Evolutionary conservation across 2,113 vertebrate species (phyloP).

Genomic region (Phasianus colchicus): DNA sequence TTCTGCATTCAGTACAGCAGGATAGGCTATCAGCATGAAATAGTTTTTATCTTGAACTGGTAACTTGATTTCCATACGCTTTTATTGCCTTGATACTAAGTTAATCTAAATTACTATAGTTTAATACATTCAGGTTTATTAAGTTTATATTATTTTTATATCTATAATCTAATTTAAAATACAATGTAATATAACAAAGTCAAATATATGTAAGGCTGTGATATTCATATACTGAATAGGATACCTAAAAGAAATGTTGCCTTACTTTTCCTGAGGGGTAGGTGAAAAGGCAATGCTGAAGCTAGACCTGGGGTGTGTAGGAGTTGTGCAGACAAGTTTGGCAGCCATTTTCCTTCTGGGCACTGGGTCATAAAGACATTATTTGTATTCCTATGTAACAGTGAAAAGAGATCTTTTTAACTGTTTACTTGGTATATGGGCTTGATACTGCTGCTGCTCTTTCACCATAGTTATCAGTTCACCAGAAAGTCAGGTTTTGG

Average conservation of each 20-base stretch:
- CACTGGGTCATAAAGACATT: background rate
- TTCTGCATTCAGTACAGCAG: background rate
- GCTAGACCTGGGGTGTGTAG: background rate
- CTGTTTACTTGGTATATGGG: background rate
- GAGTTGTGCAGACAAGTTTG: background rate
- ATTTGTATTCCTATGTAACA: background rate
- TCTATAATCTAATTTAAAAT: background rate
- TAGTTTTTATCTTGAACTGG: background rate
- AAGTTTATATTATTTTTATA: background rate
- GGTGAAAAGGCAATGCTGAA: accelerated
- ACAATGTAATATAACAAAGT: background rate
- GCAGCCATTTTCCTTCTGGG: background rate
- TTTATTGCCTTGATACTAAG: background rate
- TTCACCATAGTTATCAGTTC: background rate
- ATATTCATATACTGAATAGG: background rate
- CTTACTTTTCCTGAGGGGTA: background rate
- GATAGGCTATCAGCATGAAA: background rate
- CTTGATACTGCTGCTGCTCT: background rate
- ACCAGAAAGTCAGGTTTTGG: background rate
- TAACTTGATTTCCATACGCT: background rate
- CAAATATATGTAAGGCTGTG: background rate
- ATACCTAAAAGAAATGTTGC: background rate
- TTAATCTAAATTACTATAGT: background rate
- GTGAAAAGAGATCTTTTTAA: background rate
- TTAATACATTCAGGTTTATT: background rate